These are phyloP conservation scores for Discoglossus pictus DNA, from an alignment of 2,797 vertebrate species.

Conservation along the genomic window DNA sequence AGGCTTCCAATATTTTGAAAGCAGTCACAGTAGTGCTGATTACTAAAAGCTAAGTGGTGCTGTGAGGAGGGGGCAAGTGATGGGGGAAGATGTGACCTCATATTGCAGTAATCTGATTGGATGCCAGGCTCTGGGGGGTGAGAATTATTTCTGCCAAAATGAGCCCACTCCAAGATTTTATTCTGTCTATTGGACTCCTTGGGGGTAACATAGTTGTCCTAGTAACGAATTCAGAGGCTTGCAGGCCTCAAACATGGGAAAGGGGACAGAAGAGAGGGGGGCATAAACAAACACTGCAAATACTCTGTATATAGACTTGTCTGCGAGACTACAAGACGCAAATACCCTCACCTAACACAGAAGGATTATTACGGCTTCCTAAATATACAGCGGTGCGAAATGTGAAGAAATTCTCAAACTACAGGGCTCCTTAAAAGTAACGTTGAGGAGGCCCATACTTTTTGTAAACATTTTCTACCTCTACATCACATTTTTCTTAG, in stretches of 20 bases:
- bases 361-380: no score
- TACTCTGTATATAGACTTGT: slow-evolving; percentile 33
- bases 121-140: slow-evolving; percentile 43
- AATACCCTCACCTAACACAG: no score
- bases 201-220: slow-evolving; percentile 35
- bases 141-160: slow-evolving; percentile 47
- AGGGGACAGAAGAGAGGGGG: slow-evolving; percentile 1
- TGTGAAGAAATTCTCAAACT: no score
- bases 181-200: slow-evolving; percentile 26
- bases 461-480: no score
- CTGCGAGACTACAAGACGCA: no score
- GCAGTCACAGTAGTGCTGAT: no score
- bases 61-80: slow-evolving; percentile 8
- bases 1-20: no score
- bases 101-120: slow-evolving; percentile 39
- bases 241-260: slow-evolving; percentile 43
- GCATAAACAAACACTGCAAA: slow-evolving; percentile 37
- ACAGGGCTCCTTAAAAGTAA: no score
- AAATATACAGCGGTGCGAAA: no score
- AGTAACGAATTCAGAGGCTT: slow-evolving; percentile 36
- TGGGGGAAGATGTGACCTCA: slow-evolving; percentile 40
- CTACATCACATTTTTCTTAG: no score
- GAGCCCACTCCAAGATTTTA: slow-evolving; percentile 32
- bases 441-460: no score
- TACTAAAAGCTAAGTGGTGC: neutral